Evolutionary conservation across 2,888 invertebrate genomes (phyloP), one percentile per base, ranked within the genome.

Genomic region (Cheilosia grossa): DNA sequence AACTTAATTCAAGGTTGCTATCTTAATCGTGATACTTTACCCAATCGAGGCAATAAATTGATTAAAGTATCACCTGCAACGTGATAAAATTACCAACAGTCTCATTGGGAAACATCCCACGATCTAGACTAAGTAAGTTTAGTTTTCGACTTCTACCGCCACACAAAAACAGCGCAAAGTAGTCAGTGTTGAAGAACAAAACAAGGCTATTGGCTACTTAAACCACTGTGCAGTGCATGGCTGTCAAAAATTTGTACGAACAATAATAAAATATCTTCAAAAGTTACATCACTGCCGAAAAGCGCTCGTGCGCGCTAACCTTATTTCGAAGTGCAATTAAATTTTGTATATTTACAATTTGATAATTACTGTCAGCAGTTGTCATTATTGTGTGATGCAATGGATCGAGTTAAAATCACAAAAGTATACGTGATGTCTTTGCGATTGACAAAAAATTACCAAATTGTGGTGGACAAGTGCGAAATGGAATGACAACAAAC

Each of bases 301-400:
- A 21, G 27, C 6, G 27, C 27, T 27, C 27, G 24, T 15, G 21
- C 13, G 7, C 17, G 49, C 19, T 74, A 67, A 64, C 74, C 74
- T 74, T 64, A 74, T 47, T 56, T n/a, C 75, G 24, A 42, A 49
- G 47, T 19, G 66, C 67, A 67, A 66, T 75, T 75, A 67, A 75
- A 58, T 42, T 58, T 58, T 75, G 75, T 75, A 51, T 75, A 42
- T 72, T 49, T 59, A 33, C 47, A 47, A 21, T 44, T 66, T 67
- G 67, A 67, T 75, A 75, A 75, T 75, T 75, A 53, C 67, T 51
- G 30, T 53, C 19, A 21, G 58, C 19, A 21, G 58, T 47, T 58
- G 75, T 51, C 66, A 51, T 66, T 37, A 37, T 66, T 66, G 66
- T 27, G 21, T 59, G 51, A 51, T 58, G 75, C 59, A 66, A 67